Evolutionary conservation across 64 coral and sea anemone genomes (phyloP).

Genomic region (Stichodactyla helianthus): DNA sequence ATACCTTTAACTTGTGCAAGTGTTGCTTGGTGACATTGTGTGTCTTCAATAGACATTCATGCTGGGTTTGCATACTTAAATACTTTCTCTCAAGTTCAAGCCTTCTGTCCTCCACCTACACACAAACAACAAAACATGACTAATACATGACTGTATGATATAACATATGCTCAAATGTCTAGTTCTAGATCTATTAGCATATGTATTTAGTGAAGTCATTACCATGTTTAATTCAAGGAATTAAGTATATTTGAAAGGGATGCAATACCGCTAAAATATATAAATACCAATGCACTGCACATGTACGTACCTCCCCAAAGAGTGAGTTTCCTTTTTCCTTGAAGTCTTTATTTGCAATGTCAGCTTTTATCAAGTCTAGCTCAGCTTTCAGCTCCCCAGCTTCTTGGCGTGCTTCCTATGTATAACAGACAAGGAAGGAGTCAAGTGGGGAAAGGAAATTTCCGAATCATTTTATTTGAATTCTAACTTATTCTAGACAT

Average conservation of each 20-base stretch:
- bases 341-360: conserved; percentile 61
- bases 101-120: conserved; percentile 70
- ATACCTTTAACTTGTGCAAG: conserved; percentile 71
- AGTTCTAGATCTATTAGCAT: too few relatives aligned
- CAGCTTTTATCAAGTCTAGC: conserved; percentile 68
- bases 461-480: too few relatives aligned
- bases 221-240: too few relatives aligned
- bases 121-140: neutral
- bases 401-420: conserved; percentile 76
- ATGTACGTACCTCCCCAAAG: conserved; percentile 72
- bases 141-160: too few relatives aligned
- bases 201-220: too few relatives aligned
- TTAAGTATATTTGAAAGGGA: too few relatives aligned
- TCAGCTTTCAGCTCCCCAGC: conserved; percentile 86
- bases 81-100: conserved; percentile 82
- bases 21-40: conserved; percentile 79
- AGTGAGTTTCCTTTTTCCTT: conserved; percentile 90
- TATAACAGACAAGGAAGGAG: neutral
- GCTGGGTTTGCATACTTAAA: conserved; percentile 52
- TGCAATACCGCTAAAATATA: neutral
- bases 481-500: too few relatives aligned
- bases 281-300: neutral
- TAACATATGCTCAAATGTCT: too few relatives aligned
- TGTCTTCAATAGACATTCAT: conserved; percentile 70
- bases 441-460: too few relatives aligned